phyloP scores from a whole-genome alignment of 2,797 vertebrate species.

The Hemitrygon akajei region DNA sequence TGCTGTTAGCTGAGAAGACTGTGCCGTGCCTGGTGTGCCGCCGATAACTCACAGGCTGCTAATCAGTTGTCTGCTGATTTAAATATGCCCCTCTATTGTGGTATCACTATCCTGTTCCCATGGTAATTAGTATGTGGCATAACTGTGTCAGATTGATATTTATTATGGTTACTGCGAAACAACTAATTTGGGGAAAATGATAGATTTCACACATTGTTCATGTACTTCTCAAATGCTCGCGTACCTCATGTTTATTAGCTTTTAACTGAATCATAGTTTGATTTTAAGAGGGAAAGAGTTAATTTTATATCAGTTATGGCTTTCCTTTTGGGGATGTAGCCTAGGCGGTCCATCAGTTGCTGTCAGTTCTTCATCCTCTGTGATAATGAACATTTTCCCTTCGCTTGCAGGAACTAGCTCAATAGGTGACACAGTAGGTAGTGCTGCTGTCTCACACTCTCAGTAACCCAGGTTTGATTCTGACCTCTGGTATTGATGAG shows the following conservation, averaged over 20 bases:
- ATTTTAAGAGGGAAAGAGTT: neutral
- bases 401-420: neutral
- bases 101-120: neutral
- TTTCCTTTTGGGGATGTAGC: neutral
- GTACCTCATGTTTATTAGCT: neutral
- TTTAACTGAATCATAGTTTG: neutral
- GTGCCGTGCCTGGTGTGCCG: neutral
- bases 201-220: neutral
- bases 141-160: neutral
- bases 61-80: neutral
- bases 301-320: neutral
- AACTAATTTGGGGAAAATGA: neutral
- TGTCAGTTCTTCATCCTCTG: neutral
- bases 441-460: too few species aligned
- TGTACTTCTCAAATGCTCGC: neutral
- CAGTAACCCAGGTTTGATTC: too few species aligned
- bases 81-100: neutral
- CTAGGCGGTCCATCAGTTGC: neutral
- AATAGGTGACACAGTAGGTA: neutral
- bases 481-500: neutral
- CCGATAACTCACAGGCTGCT: neutral
- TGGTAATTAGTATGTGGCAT: neutral
- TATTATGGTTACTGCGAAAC: neutral
- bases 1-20: neutral
- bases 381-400: neutral